Conservation (phyloP, 2,797 vertebrate species). For the Etheostoma perlongum region DNA sequence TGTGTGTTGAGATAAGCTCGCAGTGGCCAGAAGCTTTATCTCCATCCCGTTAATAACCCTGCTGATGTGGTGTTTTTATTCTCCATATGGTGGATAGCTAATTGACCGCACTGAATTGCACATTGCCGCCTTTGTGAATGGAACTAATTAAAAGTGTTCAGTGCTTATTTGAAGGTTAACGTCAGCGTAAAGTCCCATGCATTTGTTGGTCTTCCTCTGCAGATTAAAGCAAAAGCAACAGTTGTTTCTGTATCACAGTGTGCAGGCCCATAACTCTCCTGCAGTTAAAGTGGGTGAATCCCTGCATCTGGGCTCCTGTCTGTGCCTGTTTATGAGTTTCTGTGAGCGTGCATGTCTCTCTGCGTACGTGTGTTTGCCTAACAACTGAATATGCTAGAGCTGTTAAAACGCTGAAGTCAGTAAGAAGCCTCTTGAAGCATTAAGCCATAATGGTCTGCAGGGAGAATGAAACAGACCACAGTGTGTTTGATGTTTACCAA, state of each 20-base stretch:
- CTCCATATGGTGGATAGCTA: slow-evolving; percentile 37
- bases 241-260: slow-evolving; percentile 62
- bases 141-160: slow-evolving; percentile 56
- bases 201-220: slow-evolving; percentile 54
- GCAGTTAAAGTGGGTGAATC: slow-evolving; percentile 60
- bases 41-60: slow-evolving; percentile 39
- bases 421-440: slow-evolving; percentile 82
- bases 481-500: slow-evolving; percentile 79
- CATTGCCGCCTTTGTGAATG: slow-evolving; percentile 49
- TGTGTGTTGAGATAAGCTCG: slow-evolving; percentile 23
- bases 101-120: slow-evolving; percentile 62
- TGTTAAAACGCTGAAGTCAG: slow-evolving; percentile 83
- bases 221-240: slow-evolving; percentile 73
- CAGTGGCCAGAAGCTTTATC: slow-evolving; percentile 32
- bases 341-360: slow-evolving; percentile 1
- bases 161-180: slow-evolving; percentile 67
- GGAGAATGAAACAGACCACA: slow-evolving; percentile 83
- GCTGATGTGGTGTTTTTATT: slow-evolving; percentile 46
- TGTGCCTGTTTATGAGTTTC: slow-evolving; percentile 34
- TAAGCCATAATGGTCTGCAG: slow-evolving; percentile 81
- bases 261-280: slow-evolving; percentile 54
- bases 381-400: slow-evolving; percentile 64
- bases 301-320: slow-evolving; percentile 56
- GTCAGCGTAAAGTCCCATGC: slow-evolving; percentile 40
- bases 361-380: slow-evolving; percentile 42